Conservation (phyloP, 2,113 vertebrate species). For the Oryzias curvinotus region DNA sequence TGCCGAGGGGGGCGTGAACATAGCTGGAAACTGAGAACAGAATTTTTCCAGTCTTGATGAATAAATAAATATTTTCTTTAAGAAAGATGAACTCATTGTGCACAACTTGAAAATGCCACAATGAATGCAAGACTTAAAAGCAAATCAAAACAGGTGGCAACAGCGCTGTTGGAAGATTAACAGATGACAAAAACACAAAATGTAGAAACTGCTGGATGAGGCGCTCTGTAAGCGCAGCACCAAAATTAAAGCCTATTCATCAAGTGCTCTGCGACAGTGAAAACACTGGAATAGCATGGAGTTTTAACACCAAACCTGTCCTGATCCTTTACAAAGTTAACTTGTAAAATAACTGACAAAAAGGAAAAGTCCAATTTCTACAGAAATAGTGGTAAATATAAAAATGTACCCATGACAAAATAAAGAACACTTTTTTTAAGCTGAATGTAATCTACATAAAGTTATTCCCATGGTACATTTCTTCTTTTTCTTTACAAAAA, state of each 20-base stretch:
- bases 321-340: not conserved
- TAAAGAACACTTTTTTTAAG: not conserved
- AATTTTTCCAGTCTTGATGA: too few species aligned
- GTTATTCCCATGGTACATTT: conserved; percentile 13
- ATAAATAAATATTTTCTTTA: too few species aligned
- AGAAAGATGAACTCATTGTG: not conserved
- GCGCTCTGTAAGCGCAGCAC: conserved; percentile 1
- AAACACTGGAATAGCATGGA: conserved; percentile 14
- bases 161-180: not conserved
- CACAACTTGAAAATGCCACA: conserved; percentile 2
- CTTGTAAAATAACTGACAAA: not conserved
- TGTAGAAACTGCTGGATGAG: conserved; percentile 1
- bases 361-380: too few species aligned
- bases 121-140: not conserved
- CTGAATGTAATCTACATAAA: too few species aligned
- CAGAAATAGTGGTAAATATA: too few species aligned
- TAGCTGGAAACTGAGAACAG: too few species aligned
- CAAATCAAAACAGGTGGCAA: conserved; percentile 15
- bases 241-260: conserved; percentile 12
- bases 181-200: not conserved
- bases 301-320: conserved; percentile 7
- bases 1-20: too few species aligned
- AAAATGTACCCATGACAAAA: not conserved
- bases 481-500: conserved; percentile 12
- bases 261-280: not conserved